Evolutionary conservation across 2,797 vertebrate species (phyloP).

Genomic region (Microcaecilia unicolor): DNA sequence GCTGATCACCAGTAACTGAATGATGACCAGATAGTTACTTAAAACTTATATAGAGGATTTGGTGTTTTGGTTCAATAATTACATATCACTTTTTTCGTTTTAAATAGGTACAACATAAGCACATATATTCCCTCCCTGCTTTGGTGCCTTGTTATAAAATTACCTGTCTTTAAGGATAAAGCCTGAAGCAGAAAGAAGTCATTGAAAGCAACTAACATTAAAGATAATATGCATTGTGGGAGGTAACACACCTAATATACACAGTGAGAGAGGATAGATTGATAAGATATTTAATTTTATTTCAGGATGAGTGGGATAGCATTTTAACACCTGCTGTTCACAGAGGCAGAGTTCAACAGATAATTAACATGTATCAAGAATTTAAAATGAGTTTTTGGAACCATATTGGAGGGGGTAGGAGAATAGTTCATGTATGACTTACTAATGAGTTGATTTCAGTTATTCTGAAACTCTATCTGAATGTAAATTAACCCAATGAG

Average conservation of each 20-base stretch:
- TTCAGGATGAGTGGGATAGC: background rate
- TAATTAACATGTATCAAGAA: slow-evolving; percentile 5
- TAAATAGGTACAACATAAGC: no score
- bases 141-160: no score
- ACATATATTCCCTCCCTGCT: no score
- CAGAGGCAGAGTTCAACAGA: slow-evolving; percentile 4
- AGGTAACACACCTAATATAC: background rate
- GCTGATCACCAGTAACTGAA: no score
- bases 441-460: background rate
- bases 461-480: background rate
- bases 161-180: no score
- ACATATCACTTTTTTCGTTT: no score
- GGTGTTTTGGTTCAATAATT: no score
- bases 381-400: slow-evolving; percentile 11
- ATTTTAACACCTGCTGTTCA: slow-evolving; percentile 16
- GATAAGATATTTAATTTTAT: background rate
- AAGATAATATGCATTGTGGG: background rate
- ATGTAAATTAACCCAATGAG: background rate
- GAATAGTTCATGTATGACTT: background rate
- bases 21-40: no score
- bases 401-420: background rate
- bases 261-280: background rate
- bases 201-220: background rate
- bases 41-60: no score
- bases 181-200: background rate